Evolutionary conservation across 2,113 vertebrate genomes (phyloP), one percentile per base, ranked within the genome.

Genomic region (Crotophaga sulcirostris): DNA sequence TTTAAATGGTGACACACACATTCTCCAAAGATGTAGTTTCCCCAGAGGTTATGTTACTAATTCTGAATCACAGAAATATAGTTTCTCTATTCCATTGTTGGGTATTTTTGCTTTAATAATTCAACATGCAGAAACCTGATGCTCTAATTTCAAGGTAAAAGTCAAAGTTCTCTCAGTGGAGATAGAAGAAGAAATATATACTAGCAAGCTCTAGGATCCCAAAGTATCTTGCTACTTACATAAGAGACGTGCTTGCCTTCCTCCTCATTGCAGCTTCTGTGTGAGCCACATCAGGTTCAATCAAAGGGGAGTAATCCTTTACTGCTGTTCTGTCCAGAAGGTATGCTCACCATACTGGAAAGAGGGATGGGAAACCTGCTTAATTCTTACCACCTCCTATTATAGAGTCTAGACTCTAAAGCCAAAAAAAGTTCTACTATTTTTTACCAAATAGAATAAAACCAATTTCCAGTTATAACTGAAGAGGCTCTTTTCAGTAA

Each of bases 171-270:
- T 86, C 44, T 79, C 69, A 80, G 62, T 34, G 17, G 16, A 33
- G 78, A 23, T 21, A 84, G 64, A 90, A 82, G 24, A 63, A 42
- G n/a, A 82, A 77, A 76, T 44, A 28, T 12, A 9, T 73, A 77
- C 20, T 56, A 58, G 19, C 18, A 87, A 67, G 40, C 44, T 93
- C 10, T 29, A 45, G 42, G 42, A 80, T 87, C n/a, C 42, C 44
- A 34, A 59, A 36, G 6, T 82, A 59, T 62, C 90, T 88, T 87
- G 47, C 55, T 76, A 10, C 79, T 97, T 96, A 88, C 4, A 1
- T 94, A 95, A 90, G n/a, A 66, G 75, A 34, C 77, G 93, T 82
- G 76, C 34, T 87, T 96, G 38, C 78, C 38, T 86, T 92, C 40
- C 59, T 94, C 34, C 36, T 93, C 31, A 69, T 66, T 69, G 49